phyloP scores from a whole-genome alignment of 2,888 invertebrate genomes.

The Vesta saturnalis region DNA sequence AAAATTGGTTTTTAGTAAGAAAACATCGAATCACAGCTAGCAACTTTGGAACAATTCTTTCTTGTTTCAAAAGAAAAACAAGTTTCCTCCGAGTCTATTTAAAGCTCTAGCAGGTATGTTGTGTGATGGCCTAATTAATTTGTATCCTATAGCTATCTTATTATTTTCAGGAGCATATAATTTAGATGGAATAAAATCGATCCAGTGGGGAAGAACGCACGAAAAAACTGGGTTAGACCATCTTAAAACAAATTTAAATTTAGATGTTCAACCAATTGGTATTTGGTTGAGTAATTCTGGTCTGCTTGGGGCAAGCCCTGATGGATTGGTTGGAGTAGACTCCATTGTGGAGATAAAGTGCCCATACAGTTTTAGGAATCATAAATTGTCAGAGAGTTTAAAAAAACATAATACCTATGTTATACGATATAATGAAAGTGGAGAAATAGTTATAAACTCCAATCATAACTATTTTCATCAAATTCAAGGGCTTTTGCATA shows the following conservation, averaged over 20 bases:
- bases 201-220: constrained; percentile 14
- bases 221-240: constrained; percentile 5
- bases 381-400: constrained; percentile 1
- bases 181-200: constrained; percentile 11
- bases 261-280: not conserved
- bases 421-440: not conserved
- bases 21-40: constrained; percentile 10
- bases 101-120: not conserved
- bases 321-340: constrained; percentile 1
- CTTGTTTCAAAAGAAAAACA: not conserved
- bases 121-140: not conserved
- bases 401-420: not conserved
- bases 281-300: constrained; percentile 9
- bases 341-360: constrained; percentile 4
- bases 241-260: not conserved
- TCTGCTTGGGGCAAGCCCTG: constrained; percentile 5
- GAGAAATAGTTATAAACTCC: not conserved
- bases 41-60: constrained; percentile 10
- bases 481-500: constrained; percentile 5
- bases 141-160: not conserved
- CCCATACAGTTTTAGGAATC: not conserved
- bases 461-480: constrained; percentile 10
- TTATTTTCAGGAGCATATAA: constrained; percentile 10
- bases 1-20: not conserved
- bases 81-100: constrained; percentile 10